Evolutionary conservation across 1,140 invertebrate species (phyloP), one percentile per base, ranked within the genome.

Genomic region (Drosophila watanabei): DNA sequence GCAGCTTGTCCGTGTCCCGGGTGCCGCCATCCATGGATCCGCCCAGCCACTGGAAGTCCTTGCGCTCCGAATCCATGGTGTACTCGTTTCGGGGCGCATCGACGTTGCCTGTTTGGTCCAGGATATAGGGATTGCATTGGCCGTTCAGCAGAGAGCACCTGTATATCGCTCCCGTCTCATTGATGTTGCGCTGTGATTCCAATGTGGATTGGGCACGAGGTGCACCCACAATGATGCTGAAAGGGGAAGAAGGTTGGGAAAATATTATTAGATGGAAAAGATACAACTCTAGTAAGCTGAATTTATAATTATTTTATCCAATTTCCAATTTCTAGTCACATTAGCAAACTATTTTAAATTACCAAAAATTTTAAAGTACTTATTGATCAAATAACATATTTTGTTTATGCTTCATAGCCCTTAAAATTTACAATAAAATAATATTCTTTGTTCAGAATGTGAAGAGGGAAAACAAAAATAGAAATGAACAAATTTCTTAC

Each of bases 81-180:
- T 91, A 92, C 0, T 82, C 89, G 14, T 16, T 87, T 0, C 11
- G 18, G 32, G 68, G 61, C 0, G 69, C 61, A 18, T 75, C 65
- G 0, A 49, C 16, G 59, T 93, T 91, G 8, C 92, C 93, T 1
- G 24, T 16, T 0, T 58, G 8, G 48, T 93, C 93, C 37, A 93
- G 82, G 10, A 92, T 48, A 75, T 82, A 93, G 2, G 92, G 92
- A 39, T 49, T 72, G 72, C 93, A 93, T 14, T 43, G 41, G 4
- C 76, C 77, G 2, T 57, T 75, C 4, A 49, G 37, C 14, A 93
- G 52, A 1, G 76, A 69, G 39, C 93, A 93, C 16, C 82, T 77
- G 66, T 93, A 93, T 14, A 93, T 83, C 10, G 92, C 92, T 28
- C 93, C 93, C 10, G 93, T 84, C 60, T 93, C 92, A 39, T 92